phyloP scores from a whole-genome alignment of 1,140 invertebrate genomes.

The Bombyx mandarina region DNA sequence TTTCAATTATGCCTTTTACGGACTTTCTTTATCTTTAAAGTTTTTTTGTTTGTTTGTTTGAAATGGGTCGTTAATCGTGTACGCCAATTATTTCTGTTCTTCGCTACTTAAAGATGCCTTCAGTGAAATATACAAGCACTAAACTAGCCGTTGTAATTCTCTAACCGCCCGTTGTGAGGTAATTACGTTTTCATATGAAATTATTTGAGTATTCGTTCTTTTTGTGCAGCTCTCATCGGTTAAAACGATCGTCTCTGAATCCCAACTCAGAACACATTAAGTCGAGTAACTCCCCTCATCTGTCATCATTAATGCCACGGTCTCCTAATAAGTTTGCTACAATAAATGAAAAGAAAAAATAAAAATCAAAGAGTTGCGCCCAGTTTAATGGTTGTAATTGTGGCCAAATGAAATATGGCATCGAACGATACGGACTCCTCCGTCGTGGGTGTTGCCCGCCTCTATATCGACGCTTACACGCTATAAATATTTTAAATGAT shows the following conservation, averaged over 20 bases:
- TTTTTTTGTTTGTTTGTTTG: constrained; percentile 5
- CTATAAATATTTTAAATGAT: constrained; percentile 64
- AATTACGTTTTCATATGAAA: constrained; percentile 27
- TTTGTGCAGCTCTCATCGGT: constrained; percentile 31
- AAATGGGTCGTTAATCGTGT: constrained; percentile 6
- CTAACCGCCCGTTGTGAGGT: not conserved
- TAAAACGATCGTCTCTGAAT: constrained; percentile 33
- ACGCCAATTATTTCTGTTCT: constrained; percentile 1
- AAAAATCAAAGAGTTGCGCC: constrained; percentile 63
- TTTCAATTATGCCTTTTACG: constrained; percentile 17
- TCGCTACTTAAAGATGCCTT: not conserved
- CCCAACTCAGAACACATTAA: constrained; percentile 54
- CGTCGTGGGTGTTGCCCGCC: constrained; percentile 58
- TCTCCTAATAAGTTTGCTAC: constrained; percentile 67
- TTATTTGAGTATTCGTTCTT: constrained; percentile 41
- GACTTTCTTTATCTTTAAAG: constrained; percentile 10
- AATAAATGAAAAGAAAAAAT: constrained; percentile 56
- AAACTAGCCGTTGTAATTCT: constrained; percentile 1
- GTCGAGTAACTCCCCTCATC: constrained; percentile 54
- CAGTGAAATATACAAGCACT: not conserved
- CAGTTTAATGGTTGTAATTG: constrained; percentile 67
- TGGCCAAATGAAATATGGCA: constrained; percentile 62
- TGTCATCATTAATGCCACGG: constrained; percentile 69
- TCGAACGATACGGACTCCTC: constrained; percentile 34
- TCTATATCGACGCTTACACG: constrained; percentile 64